phyloP scores from a whole-genome alignment of 1,140 invertebrate species.

The Drosophila pandora region DNA sequence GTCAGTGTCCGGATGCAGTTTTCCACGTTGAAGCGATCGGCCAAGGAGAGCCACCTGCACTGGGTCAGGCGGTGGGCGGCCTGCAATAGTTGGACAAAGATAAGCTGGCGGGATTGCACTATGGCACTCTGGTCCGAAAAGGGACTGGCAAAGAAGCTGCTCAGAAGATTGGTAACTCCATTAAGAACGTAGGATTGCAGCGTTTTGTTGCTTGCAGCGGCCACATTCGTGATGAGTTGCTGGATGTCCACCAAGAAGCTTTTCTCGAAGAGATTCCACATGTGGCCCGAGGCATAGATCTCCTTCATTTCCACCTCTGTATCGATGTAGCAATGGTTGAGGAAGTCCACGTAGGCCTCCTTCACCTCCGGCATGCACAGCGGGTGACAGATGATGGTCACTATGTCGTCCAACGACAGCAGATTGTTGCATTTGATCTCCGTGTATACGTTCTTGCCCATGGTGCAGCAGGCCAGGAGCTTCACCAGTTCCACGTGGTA shows the following conservation, averaged over 20 bases:
- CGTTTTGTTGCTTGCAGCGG: slow-evolving; percentile 67
- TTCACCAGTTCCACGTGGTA: slow-evolving; percentile 99
- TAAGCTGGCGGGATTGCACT: slow-evolving; percentile 96
- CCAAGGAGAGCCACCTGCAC: slow-evolving; percentile 93
- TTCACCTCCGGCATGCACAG: slow-evolving; percentile 99
- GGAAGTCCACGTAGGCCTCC: slow-evolving; percentile 99
- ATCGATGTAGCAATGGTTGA: slow-evolving; percentile 99
- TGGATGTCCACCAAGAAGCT: slow-evolving; percentile 98
- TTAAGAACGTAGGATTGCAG: slow-evolving; percentile 93
- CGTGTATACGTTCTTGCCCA: slow-evolving; percentile 99
- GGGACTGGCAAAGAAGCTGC: slow-evolving; percentile 98
- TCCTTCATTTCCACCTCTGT: slow-evolving; percentile 99
- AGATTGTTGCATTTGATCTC: slow-evolving; percentile 99
- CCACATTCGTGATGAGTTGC: slow-evolving; percentile 53
- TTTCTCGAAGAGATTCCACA: slow-evolving; percentile 98
- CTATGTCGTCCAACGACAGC: slow-evolving; percentile 98
- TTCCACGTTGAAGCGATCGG: slow-evolving; percentile 96
- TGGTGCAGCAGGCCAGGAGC: slow-evolving; percentile 97
- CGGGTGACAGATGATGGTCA: slow-evolving; percentile 95
- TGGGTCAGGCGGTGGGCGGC: slow-evolving; percentile 96
- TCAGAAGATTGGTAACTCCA: slow-evolving; percentile 96
- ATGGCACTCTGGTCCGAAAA: slow-evolving; percentile 98
- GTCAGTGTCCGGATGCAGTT: slow-evolving; percentile 97
- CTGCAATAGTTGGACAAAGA: slow-evolving; percentile 97
- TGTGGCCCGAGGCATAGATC: slow-evolving; percentile 98